Evolutionary conservation across 1,140 invertebrate species (phyloP), one percentile per base, ranked within the genome.

Genomic region (Drosophila arawakana): DNA sequence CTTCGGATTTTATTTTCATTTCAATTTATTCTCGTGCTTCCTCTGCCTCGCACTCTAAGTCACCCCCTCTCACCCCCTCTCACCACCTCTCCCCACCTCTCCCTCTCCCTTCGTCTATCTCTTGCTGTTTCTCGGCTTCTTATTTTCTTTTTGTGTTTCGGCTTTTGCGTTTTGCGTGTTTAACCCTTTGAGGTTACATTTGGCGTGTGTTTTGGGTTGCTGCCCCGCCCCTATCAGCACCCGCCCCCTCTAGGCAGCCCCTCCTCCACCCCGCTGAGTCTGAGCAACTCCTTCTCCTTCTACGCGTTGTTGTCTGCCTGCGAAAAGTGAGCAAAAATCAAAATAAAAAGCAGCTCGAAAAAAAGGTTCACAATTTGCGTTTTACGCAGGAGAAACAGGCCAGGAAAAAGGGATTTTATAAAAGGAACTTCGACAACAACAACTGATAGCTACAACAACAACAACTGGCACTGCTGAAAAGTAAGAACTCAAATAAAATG

Each of bases 171-270:
- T 89, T 80, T 90, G 78, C 85, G 84, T 89, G 84, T 89, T 89
- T 89, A 89, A 89, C 84, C 84, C 84, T 89, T 89, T 89, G 84
- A 89, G 84, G 84, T 89, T 89, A 88, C 84, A 89, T 88, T 88
- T 90, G 83, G 84, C 77, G 82, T 85, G 78, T 85, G 81, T 85
- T 80, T 76, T 76, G 65, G 77, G 57, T 70, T 67, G 62, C 9
- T 39, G 18, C 11, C 39, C 49, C 11, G 7, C 15, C 47, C 3
- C 49, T 34, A 11, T 2, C 21, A 47, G 15, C 15, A 2, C 18
- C 47, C 25, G 43, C 59, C 18, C 49, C 35, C 7, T 18, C 15
- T 39, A 1, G 2, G 18, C 8, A 15, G 3, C n/a, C 37, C 25
- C 13, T 15, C 11, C 39, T 11, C 4, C 11, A 2, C 1, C 21